Conservation (phyloP, 2,888 invertebrate genomes). For the Meghimatium bilineatum region DNA sequence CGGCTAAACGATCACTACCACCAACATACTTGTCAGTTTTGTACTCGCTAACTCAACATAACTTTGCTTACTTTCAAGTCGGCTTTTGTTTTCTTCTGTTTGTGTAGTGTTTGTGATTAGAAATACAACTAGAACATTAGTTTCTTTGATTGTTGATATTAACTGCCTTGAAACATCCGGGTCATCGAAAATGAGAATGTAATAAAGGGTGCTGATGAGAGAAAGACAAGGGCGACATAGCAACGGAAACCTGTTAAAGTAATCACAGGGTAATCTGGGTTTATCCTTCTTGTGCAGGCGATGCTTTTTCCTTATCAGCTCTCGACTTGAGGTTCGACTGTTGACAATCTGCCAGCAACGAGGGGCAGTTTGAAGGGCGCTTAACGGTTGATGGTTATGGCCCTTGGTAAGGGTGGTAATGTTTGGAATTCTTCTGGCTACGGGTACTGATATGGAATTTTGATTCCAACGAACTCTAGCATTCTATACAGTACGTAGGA, state of each 20-base stretch:
- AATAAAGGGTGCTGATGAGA: conserved; percentile 27
- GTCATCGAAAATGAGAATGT: background rate
- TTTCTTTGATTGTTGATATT: conserved; percentile 6
- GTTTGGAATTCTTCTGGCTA: background rate
- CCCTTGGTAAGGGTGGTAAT: background rate
- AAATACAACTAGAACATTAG: background rate
- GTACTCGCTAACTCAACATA: background rate
- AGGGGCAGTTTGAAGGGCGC: conserved; percentile 20
- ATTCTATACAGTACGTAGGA: too few relatives aligned
- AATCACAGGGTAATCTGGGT: conserved; percentile 28
- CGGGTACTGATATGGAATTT: background rate
- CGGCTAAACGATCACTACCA: background rate
- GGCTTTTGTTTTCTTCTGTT: background rate
- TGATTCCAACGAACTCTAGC: too few relatives aligned
- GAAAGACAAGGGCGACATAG: conserved; percentile 12
- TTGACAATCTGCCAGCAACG: conserved; percentile 38
- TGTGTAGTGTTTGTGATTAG: conserved; percentile 2
- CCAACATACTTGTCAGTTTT: background rate
- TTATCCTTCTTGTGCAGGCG: conserved; percentile 41
- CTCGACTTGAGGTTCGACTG: conserved; percentile 31
- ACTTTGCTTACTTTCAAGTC: background rate
- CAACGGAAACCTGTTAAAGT: conserved; percentile 37
- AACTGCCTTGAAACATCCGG: conserved; percentile 17
- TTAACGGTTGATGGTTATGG: conserved; percentile 26
- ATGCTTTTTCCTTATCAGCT: conserved; percentile 36